phyloP scores from a whole-genome alignment of 2,888 invertebrate genomes.

The Rhimphoctona megacephalus region DNA sequence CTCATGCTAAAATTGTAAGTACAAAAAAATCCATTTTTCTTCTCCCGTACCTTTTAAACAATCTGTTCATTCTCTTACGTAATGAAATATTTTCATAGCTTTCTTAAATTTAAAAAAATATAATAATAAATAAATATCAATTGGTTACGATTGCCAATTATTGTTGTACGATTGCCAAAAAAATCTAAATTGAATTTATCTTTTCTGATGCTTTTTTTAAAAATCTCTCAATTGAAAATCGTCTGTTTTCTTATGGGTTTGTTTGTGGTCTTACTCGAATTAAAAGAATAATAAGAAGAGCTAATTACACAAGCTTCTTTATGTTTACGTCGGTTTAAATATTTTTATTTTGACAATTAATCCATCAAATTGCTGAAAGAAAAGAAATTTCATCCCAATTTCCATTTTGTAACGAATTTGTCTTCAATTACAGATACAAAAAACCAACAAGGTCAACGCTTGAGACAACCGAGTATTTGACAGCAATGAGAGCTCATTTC shows the following conservation, averaged over 20 bases:
- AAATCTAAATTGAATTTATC: neutral
- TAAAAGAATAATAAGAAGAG: too few species aligned
- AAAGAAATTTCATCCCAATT: constrained; percentile 21
- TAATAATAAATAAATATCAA: neutral
- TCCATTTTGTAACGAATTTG: neutral
- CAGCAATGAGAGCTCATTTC: constrained; percentile 86
- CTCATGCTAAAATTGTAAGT: constrained; percentile 94
- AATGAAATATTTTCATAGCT: neutral
- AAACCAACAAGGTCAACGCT: constrained; percentile 91
- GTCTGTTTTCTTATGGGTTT: neutral
- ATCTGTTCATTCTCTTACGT: neutral
- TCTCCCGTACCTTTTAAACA: neutral
- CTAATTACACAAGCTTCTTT: neutral
- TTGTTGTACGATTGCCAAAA: too few species aligned
- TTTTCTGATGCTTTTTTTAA: neutral
- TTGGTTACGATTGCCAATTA: neutral
- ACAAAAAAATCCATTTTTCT: neutral
- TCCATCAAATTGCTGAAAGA: neutral
- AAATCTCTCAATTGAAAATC: neutral
- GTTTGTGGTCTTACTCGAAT: too few species aligned
- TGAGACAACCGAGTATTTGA: constrained; percentile 91
- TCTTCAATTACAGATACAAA: constrained; percentile 86
- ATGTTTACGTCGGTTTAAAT: neutral
- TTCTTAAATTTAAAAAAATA: neutral
- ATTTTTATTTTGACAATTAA: neutral